phyloP scores from a whole-genome alignment of 2,888 invertebrate species.

The Ophion ellenae region DNA sequence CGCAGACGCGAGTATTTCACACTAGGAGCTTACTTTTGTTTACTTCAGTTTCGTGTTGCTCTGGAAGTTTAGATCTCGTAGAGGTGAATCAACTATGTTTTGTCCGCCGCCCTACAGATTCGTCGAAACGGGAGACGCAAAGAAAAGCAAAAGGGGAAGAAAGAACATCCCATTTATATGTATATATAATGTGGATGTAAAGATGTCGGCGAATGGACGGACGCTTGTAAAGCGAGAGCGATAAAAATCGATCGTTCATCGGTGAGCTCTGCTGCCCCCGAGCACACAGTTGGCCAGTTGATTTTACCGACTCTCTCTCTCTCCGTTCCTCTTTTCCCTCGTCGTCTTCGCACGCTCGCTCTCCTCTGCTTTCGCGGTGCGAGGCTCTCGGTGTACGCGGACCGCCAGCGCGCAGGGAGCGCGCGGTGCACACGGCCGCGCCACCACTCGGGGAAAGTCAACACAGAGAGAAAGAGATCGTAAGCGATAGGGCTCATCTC shows the following conservation, averaged over 20 bases:
- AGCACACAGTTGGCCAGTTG: constrained; percentile 53
- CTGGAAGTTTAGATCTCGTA: constrained; percentile 2
- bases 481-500: constrained; percentile 57
- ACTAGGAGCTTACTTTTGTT: neutral
- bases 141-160: neutral
- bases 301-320: constrained; percentile 54
- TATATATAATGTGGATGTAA: neutral
- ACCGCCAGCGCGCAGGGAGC: constrained; percentile 36
- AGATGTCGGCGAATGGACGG: constrained; percentile 53
- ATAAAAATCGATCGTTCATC: constrained; percentile 67
- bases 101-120: constrained; percentile 7
- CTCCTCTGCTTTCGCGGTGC: constrained; percentile 64
- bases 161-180: constrained; percentile 16
- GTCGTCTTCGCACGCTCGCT: constrained; percentile 40
- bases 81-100: constrained; percentile 29
- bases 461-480: constrained; percentile 47
- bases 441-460: constrained; percentile 2
- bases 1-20: neutral
- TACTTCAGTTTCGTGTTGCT: neutral
- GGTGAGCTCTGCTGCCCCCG: constrained; percentile 53
- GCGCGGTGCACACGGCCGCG: neutral
- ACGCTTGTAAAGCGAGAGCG: constrained; percentile 62
- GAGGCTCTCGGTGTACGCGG: constrained; percentile 44
- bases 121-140: no score
- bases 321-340: neutral